A percentile compares a stretch with the other conserved stretches of the same genome.
phyloP scores from a whole-genome alignment of 2,888 invertebrate genomes.

The Rhamnusium bicolor region DNA sequence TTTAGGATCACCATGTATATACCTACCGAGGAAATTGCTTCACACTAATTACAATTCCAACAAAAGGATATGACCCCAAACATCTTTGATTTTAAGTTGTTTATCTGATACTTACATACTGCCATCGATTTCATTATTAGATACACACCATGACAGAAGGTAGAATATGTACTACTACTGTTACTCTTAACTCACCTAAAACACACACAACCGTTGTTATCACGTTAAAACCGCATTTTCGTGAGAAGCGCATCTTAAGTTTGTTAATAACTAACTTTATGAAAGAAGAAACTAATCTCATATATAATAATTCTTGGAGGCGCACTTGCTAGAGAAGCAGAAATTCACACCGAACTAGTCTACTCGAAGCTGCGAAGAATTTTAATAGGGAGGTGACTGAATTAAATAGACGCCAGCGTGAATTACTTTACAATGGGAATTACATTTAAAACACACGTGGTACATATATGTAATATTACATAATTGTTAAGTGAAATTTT shows the following conservation, averaged over 20 bases:
- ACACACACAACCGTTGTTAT: background rate
- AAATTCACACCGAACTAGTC: conserved; percentile 25
- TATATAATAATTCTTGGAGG: conserved; percentile 15
- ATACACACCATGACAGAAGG: background rate
- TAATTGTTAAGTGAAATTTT: conserved; percentile 9
- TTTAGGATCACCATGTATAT: no score
- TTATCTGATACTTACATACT: background rate
- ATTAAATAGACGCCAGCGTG: conserved; percentile 40
- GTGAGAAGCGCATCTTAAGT: conserved; percentile 1
- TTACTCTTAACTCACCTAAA: conserved; percentile 24
- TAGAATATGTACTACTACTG: background rate
- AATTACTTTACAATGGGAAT: conserved; percentile 23
- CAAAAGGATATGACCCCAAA: no score
- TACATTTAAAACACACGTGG: conserved; percentile 2
- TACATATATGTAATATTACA: background rate
- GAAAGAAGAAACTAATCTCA: background rate
- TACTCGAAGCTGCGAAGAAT: conserved; percentile 31
- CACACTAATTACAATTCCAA: no score
- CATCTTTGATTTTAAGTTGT: background rate
- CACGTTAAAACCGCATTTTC: background rate
- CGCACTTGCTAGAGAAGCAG: conserved; percentile 25
- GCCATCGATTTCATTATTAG: background rate
- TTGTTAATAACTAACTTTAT: background rate
- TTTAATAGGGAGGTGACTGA: conserved; percentile 38
- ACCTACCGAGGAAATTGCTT: no score